Evolutionary conservation across 1,140 invertebrate species (phyloP).

Genomic region (Megalonaias nervosa): DNA sequence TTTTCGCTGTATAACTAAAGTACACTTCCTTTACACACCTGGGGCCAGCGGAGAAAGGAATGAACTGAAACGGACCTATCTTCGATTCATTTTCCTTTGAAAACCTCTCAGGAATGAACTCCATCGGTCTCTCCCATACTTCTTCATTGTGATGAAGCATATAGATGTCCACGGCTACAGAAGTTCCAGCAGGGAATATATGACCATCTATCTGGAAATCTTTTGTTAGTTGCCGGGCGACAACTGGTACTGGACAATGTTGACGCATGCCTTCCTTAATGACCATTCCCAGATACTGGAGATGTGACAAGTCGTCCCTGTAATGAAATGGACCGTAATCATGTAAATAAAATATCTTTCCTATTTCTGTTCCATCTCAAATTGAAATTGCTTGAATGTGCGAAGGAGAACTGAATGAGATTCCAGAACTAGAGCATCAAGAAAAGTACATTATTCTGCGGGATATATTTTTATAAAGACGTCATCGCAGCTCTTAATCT

Average conservation of each 20-base stretch:
- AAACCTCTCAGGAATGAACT: constrained; percentile 43
- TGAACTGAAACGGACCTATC: constrained; percentile 45
- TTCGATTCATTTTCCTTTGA: constrained; percentile 6
- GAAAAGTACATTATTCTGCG: no score
- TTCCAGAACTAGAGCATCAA: no score
- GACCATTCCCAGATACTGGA: constrained; percentile 68
- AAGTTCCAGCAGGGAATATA: constrained; percentile 33
- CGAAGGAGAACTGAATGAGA: no score
- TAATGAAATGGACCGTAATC: neutral
- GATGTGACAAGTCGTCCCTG: constrained; percentile 57
- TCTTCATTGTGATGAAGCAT: constrained; percentile 42
- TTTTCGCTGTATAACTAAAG: no score
- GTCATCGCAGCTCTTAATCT: no score
- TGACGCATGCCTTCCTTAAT: constrained; percentile 70
- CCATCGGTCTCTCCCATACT: constrained; percentile 44
- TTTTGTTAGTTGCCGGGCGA: constrained; percentile 75
- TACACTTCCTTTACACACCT: constrained; percentile 17
- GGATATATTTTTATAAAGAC: no score
- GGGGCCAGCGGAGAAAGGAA: constrained; percentile 58
- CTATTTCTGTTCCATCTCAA: no score
- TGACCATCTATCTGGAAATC: constrained; percentile 38
- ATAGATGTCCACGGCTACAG: constrained; percentile 29
- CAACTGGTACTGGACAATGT: constrained; percentile 76
- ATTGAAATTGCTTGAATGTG: no score
- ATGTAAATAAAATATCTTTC: no score